These are phyloP conservation scores for Apantesis nais DNA, from an alignment of 2,888 invertebrate species.

Conservation along the genomic window DNA sequence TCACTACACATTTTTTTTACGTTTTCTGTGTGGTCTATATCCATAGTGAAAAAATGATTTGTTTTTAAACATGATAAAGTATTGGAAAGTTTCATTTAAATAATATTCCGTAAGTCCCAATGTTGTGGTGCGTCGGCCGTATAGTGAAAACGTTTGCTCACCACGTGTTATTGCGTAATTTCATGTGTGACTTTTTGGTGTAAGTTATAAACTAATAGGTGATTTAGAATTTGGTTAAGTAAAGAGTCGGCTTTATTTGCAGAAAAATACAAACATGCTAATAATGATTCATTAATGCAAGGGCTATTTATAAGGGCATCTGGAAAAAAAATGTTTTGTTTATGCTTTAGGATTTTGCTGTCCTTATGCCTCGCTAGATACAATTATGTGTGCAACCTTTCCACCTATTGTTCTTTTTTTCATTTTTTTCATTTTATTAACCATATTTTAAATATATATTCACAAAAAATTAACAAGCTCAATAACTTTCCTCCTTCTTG, in stretches of 20 bases:
- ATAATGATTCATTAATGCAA: too few relatives aligned
- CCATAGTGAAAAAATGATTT: not conserved
- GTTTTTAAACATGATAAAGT: not conserved
- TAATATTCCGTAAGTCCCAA: not conserved
- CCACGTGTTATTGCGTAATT: conserved; percentile 41
- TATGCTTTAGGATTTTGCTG: not conserved
- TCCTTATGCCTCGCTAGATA: too few relatives aligned
- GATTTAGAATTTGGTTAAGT: not conserved
- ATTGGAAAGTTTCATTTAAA: conserved; percentile 31
- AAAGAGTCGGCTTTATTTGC: not conserved
- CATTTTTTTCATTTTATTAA: too few relatives aligned
- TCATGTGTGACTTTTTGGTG: conserved; percentile 11
- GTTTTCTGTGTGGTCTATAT: too few relatives aligned
- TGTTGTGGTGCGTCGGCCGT: conserved; percentile 21
- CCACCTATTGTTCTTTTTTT: too few relatives aligned
- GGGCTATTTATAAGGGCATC: not conserved
- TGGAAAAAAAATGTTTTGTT: not conserved
- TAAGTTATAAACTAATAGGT: conserved; percentile 13
- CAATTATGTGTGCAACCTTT: too few relatives aligned
- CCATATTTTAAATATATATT: too few relatives aligned
- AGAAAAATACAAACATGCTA: not conserved
- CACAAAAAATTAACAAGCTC: too few relatives aligned
- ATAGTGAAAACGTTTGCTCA: conserved; percentile 42
- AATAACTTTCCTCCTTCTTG: too few relatives aligned
- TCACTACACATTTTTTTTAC: too few relatives aligned